Evolutionary conservation across 2,888 invertebrate genomes (phyloP).

Genomic region (Epicampocera succincta): DNA sequence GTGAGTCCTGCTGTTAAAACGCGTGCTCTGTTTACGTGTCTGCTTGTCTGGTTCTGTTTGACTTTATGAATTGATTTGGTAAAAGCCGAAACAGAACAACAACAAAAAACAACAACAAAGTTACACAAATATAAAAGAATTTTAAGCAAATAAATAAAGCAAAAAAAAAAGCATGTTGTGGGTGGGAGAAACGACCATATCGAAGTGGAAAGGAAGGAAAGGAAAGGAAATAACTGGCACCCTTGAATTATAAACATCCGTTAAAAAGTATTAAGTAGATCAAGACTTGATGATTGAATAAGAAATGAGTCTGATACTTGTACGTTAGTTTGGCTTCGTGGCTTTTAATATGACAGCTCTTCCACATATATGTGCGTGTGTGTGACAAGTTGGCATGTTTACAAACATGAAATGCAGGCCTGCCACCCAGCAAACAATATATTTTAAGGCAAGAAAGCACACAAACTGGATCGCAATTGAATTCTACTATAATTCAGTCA

Average conservation of each 20-base stretch:
- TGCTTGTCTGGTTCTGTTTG: conserved; percentile 58
- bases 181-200: neutral
- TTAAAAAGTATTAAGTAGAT: conserved; percentile 63
- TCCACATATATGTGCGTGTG: neutral
- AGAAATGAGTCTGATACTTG: conserved; percentile 20
- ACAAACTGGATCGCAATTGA: too few relatives aligned
- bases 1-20: neutral
- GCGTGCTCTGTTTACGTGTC: conserved; percentile 37
- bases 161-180: neutral
- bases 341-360: conserved; percentile 1
- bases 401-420: neutral
- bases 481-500: too few relatives aligned
- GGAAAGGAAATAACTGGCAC: conserved; percentile 56
- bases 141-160: conserved; percentile 54
- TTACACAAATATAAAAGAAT: conserved; percentile 37
- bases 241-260: conserved; percentile 69
- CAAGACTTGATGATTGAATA: conserved; percentile 50
- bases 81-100: conserved; percentile 65
- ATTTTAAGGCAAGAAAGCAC: too few relatives aligned
- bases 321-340: conserved; percentile 31
- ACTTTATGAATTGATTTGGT: conserved; percentile 71
- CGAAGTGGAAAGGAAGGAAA: conserved; percentile 43
- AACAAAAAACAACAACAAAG: too few relatives aligned
- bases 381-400: conserved; percentile 3
- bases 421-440: conserved; percentile 35